Evolutionary conservation across 2,888 invertebrate genomes (phyloP).

Genomic region (Anthophora plumipes): DNA sequence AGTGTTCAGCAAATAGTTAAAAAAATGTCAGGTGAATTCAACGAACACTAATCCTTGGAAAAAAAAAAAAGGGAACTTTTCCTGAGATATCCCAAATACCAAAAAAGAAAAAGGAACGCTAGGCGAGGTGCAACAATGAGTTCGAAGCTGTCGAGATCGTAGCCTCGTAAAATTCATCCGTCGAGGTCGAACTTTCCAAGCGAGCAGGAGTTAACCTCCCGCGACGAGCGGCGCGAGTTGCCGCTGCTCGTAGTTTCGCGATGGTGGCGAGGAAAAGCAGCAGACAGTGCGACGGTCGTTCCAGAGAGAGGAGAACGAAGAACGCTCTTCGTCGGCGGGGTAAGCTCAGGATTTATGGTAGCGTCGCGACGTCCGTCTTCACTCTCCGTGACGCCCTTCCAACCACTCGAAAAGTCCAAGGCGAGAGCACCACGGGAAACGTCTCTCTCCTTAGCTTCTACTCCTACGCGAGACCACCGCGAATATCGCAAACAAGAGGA

Average conservation of each 20-base stretch:
- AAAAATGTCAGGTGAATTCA: too few relatives aligned
- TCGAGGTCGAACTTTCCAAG: constrained; percentile 82
- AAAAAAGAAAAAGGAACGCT: neutral
- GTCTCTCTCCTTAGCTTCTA: constrained; percentile 54
- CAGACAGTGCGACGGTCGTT: constrained; percentile 61
- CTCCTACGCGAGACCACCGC: constrained; percentile 36
- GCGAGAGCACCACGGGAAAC: constrained; percentile 64
- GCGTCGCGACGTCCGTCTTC: constrained; percentile 85
- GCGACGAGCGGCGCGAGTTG: constrained; percentile 71
- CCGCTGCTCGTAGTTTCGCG: constrained; percentile 67
- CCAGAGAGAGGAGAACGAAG: constrained; percentile 67
- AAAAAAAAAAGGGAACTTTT: neutral
- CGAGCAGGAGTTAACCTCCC: constrained; percentile 80
- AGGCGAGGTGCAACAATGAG: constrained; percentile 1
- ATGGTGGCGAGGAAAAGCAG: constrained; percentile 58
- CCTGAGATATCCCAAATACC: neutral
- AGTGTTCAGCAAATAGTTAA: too few relatives aligned
- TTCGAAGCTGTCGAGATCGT: constrained; percentile 39
- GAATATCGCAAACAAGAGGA: neutral
- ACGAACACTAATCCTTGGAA: constrained; percentile 18
- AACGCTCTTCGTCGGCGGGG: constrained; percentile 81
- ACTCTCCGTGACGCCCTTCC: constrained; percentile 84
- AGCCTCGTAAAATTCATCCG: constrained; percentile 71
- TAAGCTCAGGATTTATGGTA: constrained; percentile 83
- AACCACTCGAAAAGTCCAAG: constrained; percentile 76